Conservation (phyloP, 2,888 invertebrate genomes). For the Chironomus tentans region DNA sequence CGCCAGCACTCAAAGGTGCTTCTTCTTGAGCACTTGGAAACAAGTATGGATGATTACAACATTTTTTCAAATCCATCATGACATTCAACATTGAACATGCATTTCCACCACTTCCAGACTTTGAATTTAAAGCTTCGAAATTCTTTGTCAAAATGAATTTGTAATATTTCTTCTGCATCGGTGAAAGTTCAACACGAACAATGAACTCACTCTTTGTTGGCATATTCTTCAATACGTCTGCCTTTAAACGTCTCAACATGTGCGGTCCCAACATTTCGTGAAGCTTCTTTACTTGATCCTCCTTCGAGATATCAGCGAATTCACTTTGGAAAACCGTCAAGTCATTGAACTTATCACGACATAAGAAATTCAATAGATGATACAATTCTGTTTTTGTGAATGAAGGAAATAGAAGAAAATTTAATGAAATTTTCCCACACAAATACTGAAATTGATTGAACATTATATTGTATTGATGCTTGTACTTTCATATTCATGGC, state of each 20-base stretch:
- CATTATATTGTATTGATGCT: too few species aligned
- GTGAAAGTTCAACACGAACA: slow-evolving; percentile 93
- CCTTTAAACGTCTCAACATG: slow-evolving; percentile 95
- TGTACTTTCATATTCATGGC: too few species aligned
- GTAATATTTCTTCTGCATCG: slow-evolving; percentile 99
- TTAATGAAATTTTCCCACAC: too few species aligned
- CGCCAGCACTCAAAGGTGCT: slow-evolving; percentile 77
- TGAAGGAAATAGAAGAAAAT: too few species aligned
- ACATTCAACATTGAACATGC: slow-evolving; percentile 94
- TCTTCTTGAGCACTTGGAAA: slow-evolving; percentile 95
- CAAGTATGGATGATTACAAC: slow-evolving; percentile 98
- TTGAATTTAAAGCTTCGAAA: slow-evolving; percentile 94
- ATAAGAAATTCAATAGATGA: slow-evolving; percentile 95
- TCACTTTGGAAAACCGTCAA: slow-evolving; percentile 91
- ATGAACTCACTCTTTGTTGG: slow-evolving; percentile 99
- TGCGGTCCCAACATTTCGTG: slow-evolving; percentile 98
- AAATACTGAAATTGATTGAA: too few species aligned
- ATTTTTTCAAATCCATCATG: slow-evolving; percentile 99
- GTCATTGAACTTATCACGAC: slow-evolving; percentile 91
- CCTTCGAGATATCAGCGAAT: slow-evolving; percentile 97
- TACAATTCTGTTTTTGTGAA: slow-evolving; percentile 50
- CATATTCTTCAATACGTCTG: slow-evolving; percentile 98
- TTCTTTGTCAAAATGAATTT: slow-evolving; percentile 97
- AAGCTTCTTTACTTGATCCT: slow-evolving; percentile 98
- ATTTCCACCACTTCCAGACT: slow-evolving; percentile 90